Conservation (phyloP, 2,888 invertebrate species). For the Atethmia centrago region DNA sequence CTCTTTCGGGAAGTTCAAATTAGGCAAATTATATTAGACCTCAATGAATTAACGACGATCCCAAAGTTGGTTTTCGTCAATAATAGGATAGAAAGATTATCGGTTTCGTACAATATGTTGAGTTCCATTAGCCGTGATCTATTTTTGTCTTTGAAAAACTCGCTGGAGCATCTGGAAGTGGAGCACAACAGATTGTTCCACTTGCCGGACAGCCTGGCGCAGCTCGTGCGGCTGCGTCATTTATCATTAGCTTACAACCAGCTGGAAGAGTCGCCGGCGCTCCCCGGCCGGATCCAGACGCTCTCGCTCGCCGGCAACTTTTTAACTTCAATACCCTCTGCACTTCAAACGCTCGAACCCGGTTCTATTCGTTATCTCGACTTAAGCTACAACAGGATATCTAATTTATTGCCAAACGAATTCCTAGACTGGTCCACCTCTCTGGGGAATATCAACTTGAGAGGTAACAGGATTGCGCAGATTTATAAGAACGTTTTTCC, state of each 20-base stretch:
- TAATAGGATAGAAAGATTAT: slow-evolving; percentile 94
- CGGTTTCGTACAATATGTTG: slow-evolving; percentile 95
- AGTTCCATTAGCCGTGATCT: slow-evolving; percentile 92
- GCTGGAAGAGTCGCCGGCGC: slow-evolving; percentile 90
- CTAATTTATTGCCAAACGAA: slow-evolving; percentile 94
- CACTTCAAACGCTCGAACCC: slow-evolving; percentile 93
- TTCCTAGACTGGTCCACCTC: slow-evolving; percentile 95
- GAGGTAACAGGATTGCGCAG: slow-evolving; percentile 95
- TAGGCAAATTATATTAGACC: slow-evolving; percentile 95
- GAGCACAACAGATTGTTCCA: slow-evolving; percentile 94
- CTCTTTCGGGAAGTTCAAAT: slow-evolving; percentile 94
- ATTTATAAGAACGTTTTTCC: slow-evolving; percentile 93
- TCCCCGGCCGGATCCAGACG: slow-evolving; percentile 93
- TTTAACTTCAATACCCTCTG: slow-evolving; percentile 93
- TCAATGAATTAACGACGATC: slow-evolving; percentile 93
- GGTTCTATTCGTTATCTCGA: slow-evolving; percentile 95
- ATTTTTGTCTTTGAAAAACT: slow-evolving; percentile 93
- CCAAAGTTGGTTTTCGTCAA: slow-evolving; percentile 92
- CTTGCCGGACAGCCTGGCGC: slow-evolving; percentile 93
- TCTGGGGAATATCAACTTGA: slow-evolving; percentile 94
- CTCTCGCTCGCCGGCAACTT: slow-evolving; percentile 95
- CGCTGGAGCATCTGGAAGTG: slow-evolving; percentile 95
- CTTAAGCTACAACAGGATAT: slow-evolving; percentile 96
- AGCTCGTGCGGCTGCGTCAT: slow-evolving; percentile 93
- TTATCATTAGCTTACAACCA: slow-evolving; percentile 95